phyloP scores from a whole-genome alignment of 1,140 invertebrate species.

The Oreohelix idahoensis region DNA sequence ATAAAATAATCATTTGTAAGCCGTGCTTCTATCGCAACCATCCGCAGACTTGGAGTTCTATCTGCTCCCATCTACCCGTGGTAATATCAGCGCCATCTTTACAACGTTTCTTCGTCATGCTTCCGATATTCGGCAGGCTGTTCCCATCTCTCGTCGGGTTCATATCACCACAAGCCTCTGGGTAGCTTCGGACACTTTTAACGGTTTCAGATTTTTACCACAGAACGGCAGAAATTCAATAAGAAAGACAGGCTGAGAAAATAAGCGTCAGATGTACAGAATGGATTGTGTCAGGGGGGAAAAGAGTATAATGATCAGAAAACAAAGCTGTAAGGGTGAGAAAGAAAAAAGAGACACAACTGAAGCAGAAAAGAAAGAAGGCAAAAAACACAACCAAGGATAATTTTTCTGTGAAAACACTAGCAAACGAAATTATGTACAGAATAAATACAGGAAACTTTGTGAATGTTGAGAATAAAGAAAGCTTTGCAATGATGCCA shows the following conservation, averaged over 20 bases:
- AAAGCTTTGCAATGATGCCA: no score
- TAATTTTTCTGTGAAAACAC: no score
- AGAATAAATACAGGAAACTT: no score
- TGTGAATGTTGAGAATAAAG: no score
- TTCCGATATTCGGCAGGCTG: background rate
- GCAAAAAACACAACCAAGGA: background rate
- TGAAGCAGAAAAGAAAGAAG: background rate
- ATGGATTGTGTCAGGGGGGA: background rate
- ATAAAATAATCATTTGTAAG: constrained; percentile 11
- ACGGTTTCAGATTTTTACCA: background rate
- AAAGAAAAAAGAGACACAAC: background rate
- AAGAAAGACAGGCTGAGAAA: background rate
- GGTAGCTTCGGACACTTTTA: background rate
- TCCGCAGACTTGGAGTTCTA: background rate
- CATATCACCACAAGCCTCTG: background rate
- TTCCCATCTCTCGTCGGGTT: background rate
- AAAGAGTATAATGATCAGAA: background rate
- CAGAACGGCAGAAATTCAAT: background rate
- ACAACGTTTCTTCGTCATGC: background rate
- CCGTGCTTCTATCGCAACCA: background rate
- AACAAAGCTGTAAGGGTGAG: background rate
- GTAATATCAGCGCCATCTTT: background rate
- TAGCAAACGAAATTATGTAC: no score
- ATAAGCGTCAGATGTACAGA: background rate
- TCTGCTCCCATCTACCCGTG: background rate